Base-by-base conservation (phyloP, 2,888 invertebrate species). In the Heliconius ethilla region DNA sequence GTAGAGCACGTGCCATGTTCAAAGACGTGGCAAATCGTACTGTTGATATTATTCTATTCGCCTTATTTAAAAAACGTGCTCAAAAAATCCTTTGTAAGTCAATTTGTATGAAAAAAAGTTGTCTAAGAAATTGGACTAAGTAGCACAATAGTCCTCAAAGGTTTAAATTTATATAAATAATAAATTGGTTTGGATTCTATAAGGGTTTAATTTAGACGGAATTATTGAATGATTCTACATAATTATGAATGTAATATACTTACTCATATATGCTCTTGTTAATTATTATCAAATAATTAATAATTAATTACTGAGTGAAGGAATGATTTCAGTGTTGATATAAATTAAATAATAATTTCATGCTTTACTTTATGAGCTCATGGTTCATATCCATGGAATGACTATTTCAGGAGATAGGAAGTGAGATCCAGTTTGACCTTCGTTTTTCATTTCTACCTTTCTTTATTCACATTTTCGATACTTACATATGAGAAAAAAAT, bases 41-140 rank as follows among this genome's bases (percentile, higher is more conserved):
- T 33, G 22, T n/a, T 10, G 22, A 37, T 66, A 51, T 51, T 51
- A 51, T 51, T 51, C 0, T 37, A 66, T 66, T 22, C 22, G 1
- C 37, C 11, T 66, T 66, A 66, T 66, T 66, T 66, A 66, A 66
- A 66, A 66, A 66, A 51, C 66, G 66, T 11, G n/a, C n/a, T 4
- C n/a, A 33, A 37, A n/a, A 67, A 67, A 67, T 66, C 11, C n/a
- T n/a, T n/a, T 22, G 11, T n/a, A 37, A 5, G 4, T 67, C n/a
- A 37, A 4, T 67, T 37, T 11, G 11, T n/a, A 37, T 18, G 11
- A 37, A 37, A 67, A 27, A 67, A n/a, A 37, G 33, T 7, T 67
- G 10, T 67, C n/a, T 67, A 3, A 5, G 37, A 67, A 40, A 37
- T 67, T 62, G 25, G 5, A 25, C 7, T 3, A n/a, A 18, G 1